Percentiles rank a stretch among this genome's conserved stretches.
Evolutionary conservation across 2,888 invertebrate species (phyloP).

Genomic region (Drosophila aldrichi): DNA sequence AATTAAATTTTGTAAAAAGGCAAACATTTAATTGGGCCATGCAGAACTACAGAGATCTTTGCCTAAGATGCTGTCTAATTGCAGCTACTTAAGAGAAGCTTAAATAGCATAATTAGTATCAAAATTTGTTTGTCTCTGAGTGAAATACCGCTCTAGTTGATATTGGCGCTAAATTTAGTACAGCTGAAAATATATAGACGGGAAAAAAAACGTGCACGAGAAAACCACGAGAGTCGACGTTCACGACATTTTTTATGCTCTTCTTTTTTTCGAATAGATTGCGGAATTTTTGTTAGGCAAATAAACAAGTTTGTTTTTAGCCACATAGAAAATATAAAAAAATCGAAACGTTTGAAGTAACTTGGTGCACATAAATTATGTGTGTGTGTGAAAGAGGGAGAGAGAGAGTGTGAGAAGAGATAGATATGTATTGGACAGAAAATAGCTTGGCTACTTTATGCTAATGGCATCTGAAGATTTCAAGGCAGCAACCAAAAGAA

Average conservation of each 20-base stretch:
- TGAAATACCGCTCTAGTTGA: conserved; percentile 11
- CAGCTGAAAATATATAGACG: background rate
- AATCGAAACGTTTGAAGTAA: conserved; percentile 50
- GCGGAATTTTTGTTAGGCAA: conserved; percentile 59
- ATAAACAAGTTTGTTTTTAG: conserved; percentile 62
- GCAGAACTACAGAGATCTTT: conserved; percentile 7
- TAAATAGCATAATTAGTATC: background rate
- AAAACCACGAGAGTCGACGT: conserved; percentile 59
- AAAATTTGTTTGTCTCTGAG: background rate
- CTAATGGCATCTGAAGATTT: conserved; percentile 67
- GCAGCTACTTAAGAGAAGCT: background rate
- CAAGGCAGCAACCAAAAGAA: conserved; percentile 49
- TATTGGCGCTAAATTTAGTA: conserved; percentile 35
- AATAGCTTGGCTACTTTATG: conserved; percentile 73
- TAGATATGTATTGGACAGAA: conserved; percentile 32
- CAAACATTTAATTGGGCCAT: background rate
- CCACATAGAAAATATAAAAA: conserved; percentile 27
- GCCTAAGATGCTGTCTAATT: conserved; percentile 7
- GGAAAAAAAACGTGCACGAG: conserved; percentile 55
- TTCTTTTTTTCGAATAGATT: conserved; percentile 15
- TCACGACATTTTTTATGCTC: conserved; percentile 25
- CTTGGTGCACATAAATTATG: conserved; percentile 48
- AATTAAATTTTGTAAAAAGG: background rate
- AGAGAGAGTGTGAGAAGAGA: conserved; percentile 1
- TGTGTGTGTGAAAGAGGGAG: conserved; percentile 1